These are phyloP conservation scores for Schizaphis graminum DNA, from an alignment of 2,888 invertebrate genomes.

Conservation along the genomic window DNA sequence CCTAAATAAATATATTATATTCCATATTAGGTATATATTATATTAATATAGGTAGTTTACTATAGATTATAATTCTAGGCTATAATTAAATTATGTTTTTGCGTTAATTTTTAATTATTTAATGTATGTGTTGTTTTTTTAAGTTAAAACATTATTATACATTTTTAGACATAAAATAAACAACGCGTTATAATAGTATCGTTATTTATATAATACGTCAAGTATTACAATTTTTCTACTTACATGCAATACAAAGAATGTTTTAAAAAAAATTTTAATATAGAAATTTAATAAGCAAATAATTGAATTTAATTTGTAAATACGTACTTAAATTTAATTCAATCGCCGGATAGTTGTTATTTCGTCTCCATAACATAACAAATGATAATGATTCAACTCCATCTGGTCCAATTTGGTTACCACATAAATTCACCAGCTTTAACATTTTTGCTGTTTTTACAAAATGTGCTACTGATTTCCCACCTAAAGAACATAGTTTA, in stretches of 20 bases:
- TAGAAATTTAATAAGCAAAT: not conserved
- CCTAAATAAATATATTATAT: not conserved
- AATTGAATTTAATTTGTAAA: not conserved
- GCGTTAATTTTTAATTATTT: not conserved
- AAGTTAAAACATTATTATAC: not conserved
- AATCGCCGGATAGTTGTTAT: not conserved
- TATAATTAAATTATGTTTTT: not conserved
- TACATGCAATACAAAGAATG: not conserved
- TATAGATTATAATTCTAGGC: not conserved
- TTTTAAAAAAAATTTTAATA: not conserved
- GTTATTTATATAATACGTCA: not conserved
- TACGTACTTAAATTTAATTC: constrained; percentile 28
- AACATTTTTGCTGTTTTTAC: not conserved
- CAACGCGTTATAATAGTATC: not conserved
- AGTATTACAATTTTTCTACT: not conserved
- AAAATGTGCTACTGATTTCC: not conserved
- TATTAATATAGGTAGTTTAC: not conserved
- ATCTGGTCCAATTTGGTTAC: constrained; percentile 25
- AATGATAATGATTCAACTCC: constrained; percentile 1
- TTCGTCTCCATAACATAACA: not conserved
- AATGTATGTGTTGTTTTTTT: not conserved
- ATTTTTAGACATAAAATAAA: not conserved
- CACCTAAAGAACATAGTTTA: not conserved
- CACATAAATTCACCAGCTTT: not conserved
- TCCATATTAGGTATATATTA: too few relatives aligned